Evolutionary conservation across 2,888 invertebrate genomes (phyloP).

Genomic region (Plagiodera versicolora): DNA sequence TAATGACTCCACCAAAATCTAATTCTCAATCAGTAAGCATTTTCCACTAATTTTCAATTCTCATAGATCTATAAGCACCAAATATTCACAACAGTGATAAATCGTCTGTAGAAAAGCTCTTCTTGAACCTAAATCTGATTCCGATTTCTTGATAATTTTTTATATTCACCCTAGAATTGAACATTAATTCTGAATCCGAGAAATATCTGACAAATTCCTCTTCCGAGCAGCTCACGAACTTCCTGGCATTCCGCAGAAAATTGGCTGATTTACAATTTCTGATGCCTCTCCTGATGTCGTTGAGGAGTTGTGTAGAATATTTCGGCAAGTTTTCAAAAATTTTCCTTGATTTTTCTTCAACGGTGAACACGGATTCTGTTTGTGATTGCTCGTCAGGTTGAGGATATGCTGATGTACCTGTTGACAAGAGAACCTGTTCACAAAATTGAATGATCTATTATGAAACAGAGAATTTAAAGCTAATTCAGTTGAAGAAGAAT

Average conservation of each 20-base stretch:
- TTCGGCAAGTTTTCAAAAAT: constrained; percentile 23
- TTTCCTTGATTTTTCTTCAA: constrained; percentile 5
- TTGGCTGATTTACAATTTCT: constrained; percentile 26
- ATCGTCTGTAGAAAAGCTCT: constrained; percentile 36
- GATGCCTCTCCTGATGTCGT: constrained; percentile 30
- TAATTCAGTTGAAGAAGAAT: no score
- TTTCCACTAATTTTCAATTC: no score
- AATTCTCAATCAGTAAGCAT: no score
- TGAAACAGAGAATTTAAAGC: no score
- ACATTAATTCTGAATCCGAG: constrained; percentile 38
- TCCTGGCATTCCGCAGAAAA: constrained; percentile 22
- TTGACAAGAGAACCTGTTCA: not conserved
- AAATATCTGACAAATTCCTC: constrained; percentile 33
- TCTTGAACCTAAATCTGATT: constrained; percentile 21
- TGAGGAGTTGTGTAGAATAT: constrained; percentile 25
- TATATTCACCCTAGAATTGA: constrained; percentile 15
- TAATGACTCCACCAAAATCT: no score
- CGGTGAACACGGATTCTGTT: not conserved
- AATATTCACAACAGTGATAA: constrained; percentile 21
- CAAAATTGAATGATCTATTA: no score
- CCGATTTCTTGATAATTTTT: constrained; percentile 9
- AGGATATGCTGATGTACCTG: constrained; percentile 11
- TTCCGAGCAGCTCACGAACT: constrained; percentile 25
- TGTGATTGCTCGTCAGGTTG: not conserved
- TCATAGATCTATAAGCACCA: no score